Percentiles rank a stretch among this genome's conserved stretches.
phyloP scores from a whole-genome alignment of 2,113 vertebrate species.

The Nesogale talazaci region DNA sequence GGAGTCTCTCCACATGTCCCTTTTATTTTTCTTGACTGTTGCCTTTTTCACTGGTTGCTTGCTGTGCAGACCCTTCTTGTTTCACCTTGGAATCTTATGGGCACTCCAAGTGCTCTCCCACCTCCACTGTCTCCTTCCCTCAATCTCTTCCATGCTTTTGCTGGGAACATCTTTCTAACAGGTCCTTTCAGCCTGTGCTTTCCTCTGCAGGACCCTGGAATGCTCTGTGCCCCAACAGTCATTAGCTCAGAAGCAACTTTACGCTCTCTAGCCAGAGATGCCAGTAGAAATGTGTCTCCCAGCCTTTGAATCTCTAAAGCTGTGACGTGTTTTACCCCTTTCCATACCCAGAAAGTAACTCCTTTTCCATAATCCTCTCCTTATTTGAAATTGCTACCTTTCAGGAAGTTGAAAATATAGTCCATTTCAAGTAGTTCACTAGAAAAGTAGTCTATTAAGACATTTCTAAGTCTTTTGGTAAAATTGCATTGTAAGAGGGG shows the following conservation, averaged over 20 bases:
- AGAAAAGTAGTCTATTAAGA: too few species aligned
- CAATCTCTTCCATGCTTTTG: background rate
- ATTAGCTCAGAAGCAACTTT: background rate
- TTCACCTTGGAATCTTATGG: background rate
- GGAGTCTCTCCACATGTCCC: background rate
- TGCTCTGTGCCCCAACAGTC: background rate
- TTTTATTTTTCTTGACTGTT: background rate
- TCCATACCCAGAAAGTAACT: background rate
- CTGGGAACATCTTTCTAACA: background rate
- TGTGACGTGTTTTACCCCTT: background rate
- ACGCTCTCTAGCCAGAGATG: background rate
- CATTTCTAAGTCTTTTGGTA: background rate
- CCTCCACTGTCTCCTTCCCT: background rate
- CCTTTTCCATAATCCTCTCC: background rate
- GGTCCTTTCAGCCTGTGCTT: background rate
- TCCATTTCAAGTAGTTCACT: slow-evolving; percentile 25
- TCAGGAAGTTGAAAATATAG: background rate
- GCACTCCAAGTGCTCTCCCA: background rate
- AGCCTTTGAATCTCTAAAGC: background rate
- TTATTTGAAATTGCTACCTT: slow-evolving; percentile 14
- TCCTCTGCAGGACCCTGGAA: background rate
- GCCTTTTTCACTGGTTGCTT: background rate
- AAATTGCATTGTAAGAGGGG: slow-evolving; percentile 23
- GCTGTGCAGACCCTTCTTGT: background rate
- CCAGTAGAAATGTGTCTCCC: background rate